Conservation (phyloP, 2,888 invertebrate species). For the Opisthograptis luteolata region DNA sequence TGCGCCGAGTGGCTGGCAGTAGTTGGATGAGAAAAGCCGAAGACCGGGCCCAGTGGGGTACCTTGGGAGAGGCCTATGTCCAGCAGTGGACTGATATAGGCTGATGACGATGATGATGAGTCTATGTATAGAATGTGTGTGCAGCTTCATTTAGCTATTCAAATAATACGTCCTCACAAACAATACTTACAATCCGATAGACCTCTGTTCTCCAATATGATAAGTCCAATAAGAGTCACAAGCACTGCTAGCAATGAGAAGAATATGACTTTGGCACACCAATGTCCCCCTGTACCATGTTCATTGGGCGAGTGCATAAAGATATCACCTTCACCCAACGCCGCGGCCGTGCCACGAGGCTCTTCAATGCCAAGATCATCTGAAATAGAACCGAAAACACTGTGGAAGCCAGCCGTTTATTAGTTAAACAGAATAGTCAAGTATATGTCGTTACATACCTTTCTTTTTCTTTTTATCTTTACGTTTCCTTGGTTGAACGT, state of each 20-base stretch:
- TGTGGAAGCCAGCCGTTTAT: conserved; percentile 7
- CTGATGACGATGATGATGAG: too few species aligned
- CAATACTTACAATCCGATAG: conserved; percentile 89
- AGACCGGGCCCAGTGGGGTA: too few species aligned
- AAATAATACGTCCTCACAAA: not conserved
- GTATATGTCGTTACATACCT: conserved; percentile 78
- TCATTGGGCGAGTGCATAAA: conserved; percentile 92
- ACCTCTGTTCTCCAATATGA: conserved; percentile 92
- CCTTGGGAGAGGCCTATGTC: too few species aligned
- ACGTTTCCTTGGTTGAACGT: conserved; percentile 93
- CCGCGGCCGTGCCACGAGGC: conserved; percentile 76
- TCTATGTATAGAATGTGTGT: too few species aligned
- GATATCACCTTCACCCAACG: conserved; percentile 86
- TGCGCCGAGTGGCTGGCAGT: too few species aligned
- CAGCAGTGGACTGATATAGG: too few species aligned
- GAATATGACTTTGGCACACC: conserved; percentile 93
- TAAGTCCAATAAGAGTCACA: conserved; percentile 89
- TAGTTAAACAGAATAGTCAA: not conserved
- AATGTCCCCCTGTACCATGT: conserved; percentile 91
- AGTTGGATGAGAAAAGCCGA: too few species aligned
- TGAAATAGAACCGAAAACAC: conserved; percentile 45
- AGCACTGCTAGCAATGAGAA: conserved; percentile 89
- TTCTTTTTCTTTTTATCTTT: conserved; percentile 93
- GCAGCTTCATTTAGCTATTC: not conserved
- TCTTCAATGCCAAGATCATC: conserved; percentile 78